Conservation (phyloP, 1,140 invertebrate species). For the Hyles euphorbiae region DNA sequence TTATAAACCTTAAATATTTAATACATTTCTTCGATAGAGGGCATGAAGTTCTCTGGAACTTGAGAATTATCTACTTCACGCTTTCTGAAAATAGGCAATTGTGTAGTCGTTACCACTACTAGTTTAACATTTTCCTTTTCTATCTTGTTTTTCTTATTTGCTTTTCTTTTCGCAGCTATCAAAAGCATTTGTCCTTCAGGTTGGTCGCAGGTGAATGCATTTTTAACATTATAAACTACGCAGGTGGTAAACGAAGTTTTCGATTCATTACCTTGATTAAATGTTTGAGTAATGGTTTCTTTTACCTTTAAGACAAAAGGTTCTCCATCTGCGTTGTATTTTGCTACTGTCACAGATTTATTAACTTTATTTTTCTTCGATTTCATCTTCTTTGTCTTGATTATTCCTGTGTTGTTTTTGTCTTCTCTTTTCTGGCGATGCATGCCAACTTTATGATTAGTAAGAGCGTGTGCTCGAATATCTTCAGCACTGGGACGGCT, state of each 20-base stretch:
- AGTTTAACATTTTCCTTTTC: constrained; percentile 17
- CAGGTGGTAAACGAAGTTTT: constrained; percentile 32
- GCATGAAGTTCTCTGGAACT: constrained; percentile 42
- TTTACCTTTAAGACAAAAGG: constrained; percentile 53
- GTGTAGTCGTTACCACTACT: constrained; percentile 14
- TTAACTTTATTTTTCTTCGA: constrained; percentile 31
- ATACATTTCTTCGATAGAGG: constrained; percentile 52
- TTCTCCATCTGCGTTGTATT: constrained; percentile 42
- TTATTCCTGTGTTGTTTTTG: constrained; percentile 5
- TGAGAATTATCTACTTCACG: constrained; percentile 37
- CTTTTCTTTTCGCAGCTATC: constrained; percentile 29
- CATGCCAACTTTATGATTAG: not conserved
- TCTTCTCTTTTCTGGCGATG: constrained; percentile 16
- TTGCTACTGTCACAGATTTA: constrained; percentile 37
- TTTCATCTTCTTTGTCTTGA: constrained; percentile 31
- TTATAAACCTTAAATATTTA: not conserved
- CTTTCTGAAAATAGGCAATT: constrained; percentile 31
- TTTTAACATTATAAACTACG: constrained; percentile 44
- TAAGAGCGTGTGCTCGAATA: constrained; percentile 26
- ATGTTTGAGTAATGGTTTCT: constrained; percentile 29
- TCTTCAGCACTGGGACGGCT: constrained; percentile 22
- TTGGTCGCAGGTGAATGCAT: constrained; percentile 40
- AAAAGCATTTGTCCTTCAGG: constrained; percentile 38
- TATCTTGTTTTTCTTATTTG: constrained; percentile 37
- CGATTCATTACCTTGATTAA: constrained; percentile 21